Evolutionary conservation across 1,140 invertebrate genomes (phyloP).

Genomic region (Drosophila parvula): DNA sequence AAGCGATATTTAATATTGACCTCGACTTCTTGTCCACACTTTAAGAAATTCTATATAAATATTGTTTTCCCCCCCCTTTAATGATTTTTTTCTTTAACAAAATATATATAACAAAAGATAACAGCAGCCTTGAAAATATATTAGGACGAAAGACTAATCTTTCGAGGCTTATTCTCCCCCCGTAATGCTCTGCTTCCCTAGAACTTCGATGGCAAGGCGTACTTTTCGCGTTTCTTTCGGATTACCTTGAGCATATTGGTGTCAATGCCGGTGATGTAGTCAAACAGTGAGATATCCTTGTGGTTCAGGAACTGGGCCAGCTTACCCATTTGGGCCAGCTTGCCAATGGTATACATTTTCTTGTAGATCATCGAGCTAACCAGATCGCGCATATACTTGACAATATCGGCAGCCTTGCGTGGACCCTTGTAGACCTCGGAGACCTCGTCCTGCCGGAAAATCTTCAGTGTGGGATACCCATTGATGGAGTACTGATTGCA

Average conservation of each 20-base stretch:
- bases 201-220: slow-evolving; percentile 85
- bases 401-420: slow-evolving; percentile 96
- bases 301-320: slow-evolving; percentile 89
- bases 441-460: slow-evolving; percentile 95
- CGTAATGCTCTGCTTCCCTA: slow-evolving; percentile 91
- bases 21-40: neutral
- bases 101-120: neutral
- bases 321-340: slow-evolving; percentile 76
- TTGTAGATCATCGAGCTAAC: slow-evolving; percentile 96
- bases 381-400: slow-evolving; percentile 97
- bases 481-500: slow-evolving; percentile 96
- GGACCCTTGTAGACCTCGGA: slow-evolving; percentile 97
- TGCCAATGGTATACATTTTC: slow-evolving; percentile 88
- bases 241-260: slow-evolving; percentile 92
- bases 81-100: neutral
- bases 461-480: slow-evolving; percentile 99
- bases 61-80: neutral
- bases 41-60: neutral
- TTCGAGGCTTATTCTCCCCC: slow-evolving; percentile 3
- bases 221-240: slow-evolving; percentile 90
- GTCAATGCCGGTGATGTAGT: slow-evolving; percentile 92
- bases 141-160: neutral
- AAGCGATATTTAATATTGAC: neutral
- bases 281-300: slow-evolving; percentile 94
- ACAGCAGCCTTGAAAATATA: neutral